A percentile compares a stretch with the other conserved stretches of the same genome.
Conservation (phyloP, 2,113 vertebrate species). For the Thryonomys swinderianus region DNA sequence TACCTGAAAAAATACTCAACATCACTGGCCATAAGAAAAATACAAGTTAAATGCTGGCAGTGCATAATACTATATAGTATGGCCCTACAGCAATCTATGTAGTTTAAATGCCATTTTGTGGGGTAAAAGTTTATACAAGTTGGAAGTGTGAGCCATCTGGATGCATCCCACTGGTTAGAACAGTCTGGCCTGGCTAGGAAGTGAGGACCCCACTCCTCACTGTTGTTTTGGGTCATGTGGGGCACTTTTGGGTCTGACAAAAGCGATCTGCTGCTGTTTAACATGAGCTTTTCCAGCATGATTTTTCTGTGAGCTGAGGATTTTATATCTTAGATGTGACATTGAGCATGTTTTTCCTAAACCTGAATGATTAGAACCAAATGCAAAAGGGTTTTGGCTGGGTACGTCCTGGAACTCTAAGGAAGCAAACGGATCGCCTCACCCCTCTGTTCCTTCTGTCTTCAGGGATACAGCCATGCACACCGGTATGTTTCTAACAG, state of each 20-base stretch:
- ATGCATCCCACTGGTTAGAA: no score
- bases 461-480: rapidly evolving
- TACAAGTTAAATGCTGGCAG: neutral
- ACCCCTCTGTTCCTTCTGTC: neutral
- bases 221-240: neutral
- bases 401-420: neutral
- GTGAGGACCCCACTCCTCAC: neutral
- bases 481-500: rapidly evolving
- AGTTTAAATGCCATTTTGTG: neutral
- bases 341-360: neutral
- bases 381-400: neutral
- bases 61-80: no score
- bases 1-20: neutral
- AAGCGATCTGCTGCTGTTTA: neutral
- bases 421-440: rapidly evolving
- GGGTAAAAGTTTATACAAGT: neutral
- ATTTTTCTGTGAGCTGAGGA: neutral
- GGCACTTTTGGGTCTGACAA: neutral
- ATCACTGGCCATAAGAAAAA: neutral
- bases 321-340: neutral
- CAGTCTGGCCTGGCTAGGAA: neutral
- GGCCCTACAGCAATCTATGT: no score
- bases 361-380: neutral
- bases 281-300: neutral
- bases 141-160: neutral